Evolutionary conservation across 2,113 vertebrate genomes (phyloP).

Genomic region (Muntiacus muntjak): DNA sequence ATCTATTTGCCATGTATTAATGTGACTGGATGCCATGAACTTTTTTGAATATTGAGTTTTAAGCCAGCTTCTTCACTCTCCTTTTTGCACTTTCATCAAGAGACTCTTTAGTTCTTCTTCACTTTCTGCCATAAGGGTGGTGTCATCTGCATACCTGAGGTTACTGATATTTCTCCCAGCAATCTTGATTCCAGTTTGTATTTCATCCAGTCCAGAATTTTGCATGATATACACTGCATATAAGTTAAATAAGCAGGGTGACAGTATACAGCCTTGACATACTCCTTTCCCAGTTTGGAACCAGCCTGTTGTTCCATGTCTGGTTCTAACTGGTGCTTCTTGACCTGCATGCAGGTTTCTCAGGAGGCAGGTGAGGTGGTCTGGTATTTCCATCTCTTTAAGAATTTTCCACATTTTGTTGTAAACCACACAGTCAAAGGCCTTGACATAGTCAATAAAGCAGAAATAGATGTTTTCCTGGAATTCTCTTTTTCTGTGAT

Average conservation of each 20-base stretch:
- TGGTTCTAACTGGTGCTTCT: not conserved
- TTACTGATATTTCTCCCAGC: not conserved
- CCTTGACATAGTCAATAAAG: not conserved
- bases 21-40: not conserved
- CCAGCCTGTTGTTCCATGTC: not conserved
- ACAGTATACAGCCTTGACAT: not conserved
- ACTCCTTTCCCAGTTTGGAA: not conserved
- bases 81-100: not conserved
- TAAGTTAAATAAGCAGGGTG: not conserved
- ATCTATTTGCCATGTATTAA: not conserved
- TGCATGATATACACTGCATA: not conserved
- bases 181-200: not conserved
- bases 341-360: not conserved
- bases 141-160: not conserved
- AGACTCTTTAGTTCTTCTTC: not conserved
- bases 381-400: not conserved
- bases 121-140: not conserved
- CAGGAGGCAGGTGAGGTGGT: not conserved
- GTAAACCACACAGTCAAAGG: not conserved
- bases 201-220: not conserved
- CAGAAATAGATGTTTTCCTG: not conserved
- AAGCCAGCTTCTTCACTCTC: not conserved
- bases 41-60: not conserved
- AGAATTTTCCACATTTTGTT: not conserved
- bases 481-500: not conserved